Evolutionary conservation across 2,888 invertebrate genomes (phyloP).

Genomic region (Limnephilus rhombicus): DNA sequence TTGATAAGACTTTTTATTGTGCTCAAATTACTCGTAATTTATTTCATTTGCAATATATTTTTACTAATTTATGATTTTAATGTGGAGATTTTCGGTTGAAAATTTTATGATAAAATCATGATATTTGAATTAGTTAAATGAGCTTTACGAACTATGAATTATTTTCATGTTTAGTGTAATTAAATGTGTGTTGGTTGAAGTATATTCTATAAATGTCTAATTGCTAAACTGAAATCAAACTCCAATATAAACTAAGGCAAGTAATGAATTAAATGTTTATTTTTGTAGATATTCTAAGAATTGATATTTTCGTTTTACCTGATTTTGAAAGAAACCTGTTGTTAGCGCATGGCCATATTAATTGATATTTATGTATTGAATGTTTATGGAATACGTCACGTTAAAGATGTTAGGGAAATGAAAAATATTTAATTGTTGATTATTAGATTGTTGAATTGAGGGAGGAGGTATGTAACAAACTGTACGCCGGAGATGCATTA

Average conservation of each 20-base stretch:
- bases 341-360: constrained; percentile 63
- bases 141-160: constrained; percentile 53
- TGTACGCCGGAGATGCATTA: background rate
- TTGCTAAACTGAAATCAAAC: constrained; percentile 39
- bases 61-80: background rate
- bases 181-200: background rate
- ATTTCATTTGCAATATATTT: background rate
- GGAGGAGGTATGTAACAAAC: background rate
- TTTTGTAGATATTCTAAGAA: constrained; percentile 60
- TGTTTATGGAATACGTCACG: constrained; percentile 43
- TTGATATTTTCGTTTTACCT: constrained; percentile 53
- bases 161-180: constrained; percentile 41
- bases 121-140: constrained; percentile 32
- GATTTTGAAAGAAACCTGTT: constrained; percentile 59
- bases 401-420: constrained; percentile 39
- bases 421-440: constrained; percentile 41
- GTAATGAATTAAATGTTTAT: constrained; percentile 57
- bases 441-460: constrained; percentile 30
- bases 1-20: background rate
- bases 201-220: constrained; percentile 17
- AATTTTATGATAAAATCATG: constrained; percentile 7
- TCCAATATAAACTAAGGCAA: constrained; percentile 48
- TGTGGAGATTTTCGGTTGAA: background rate
- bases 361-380: constrained; percentile 55
- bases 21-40: constrained; percentile 1